Evolutionary conservation across 2,888 invertebrate species (phyloP).

Genomic region (Cataglyphis livida): DNA sequence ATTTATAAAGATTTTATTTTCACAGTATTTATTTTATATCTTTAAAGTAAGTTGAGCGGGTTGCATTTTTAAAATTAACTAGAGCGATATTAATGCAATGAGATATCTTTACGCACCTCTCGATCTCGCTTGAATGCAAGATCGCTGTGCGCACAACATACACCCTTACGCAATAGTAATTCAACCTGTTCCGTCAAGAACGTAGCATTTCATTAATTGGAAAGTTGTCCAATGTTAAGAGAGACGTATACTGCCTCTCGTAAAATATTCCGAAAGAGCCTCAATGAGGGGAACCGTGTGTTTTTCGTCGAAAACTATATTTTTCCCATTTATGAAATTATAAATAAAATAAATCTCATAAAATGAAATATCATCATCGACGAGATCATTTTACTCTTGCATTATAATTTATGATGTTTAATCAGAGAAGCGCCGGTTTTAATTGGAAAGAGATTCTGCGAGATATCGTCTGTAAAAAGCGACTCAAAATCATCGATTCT

Average conservation of each 20-base stretch:
- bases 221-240: conserved; percentile 69
- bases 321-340: conserved; percentile 28
- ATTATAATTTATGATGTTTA: not conserved
- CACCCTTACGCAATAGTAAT: conserved; percentile 66
- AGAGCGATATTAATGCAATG: conserved; percentile 46
- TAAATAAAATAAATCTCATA: conserved; percentile 23
- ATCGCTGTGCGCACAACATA: conserved; percentile 6
- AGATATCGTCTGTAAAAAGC: not conserved
- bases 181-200: conserved; percentile 64
- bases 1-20: not conserved
- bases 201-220: conserved; percentile 74
- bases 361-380: conserved; percentile 14
- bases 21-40: not conserved
- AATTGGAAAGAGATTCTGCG: not conserved
- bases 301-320: conserved; percentile 18
- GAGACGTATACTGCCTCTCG: conserved; percentile 21
- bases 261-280: conserved; percentile 42
- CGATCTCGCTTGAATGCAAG: conserved; percentile 35
- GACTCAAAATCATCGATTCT: conserved; percentile 5
- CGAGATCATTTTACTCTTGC: conserved; percentile 19
- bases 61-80: conserved; percentile 42
- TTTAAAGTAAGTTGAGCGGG: not conserved
- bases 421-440: not conserved
- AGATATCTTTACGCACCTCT: conserved; percentile 24
- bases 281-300: conserved; percentile 12